Evolutionary conservation across 2,113 vertebrate genomes (phyloP), one percentile per base, ranked within the genome.

Genomic region (Bothrops jararaca): DNA sequence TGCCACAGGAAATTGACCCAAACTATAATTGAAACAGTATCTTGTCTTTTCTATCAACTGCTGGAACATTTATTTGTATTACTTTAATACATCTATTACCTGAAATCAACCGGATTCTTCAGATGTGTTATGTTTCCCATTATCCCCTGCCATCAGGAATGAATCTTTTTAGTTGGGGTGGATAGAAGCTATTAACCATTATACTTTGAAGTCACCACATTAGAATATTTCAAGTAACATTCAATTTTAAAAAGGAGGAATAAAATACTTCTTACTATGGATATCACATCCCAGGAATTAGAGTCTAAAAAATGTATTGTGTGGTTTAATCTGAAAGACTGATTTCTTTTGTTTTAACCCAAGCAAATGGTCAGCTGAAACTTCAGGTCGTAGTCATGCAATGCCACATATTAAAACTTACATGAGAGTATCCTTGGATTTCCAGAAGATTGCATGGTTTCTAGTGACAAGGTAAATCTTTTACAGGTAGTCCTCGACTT

Each of bases 391-490:
- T 80, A 99, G 97, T 96, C 98, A 96, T 0, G 99, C 99, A 24
- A 99, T 99, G 96, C 99, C 99, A 24, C 99, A 99, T 95, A 99
- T 99, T 93, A 99, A 99, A 97, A 99, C 98, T 0, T 99, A 99
- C 86, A 98, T 99, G 98, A 98, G 99, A 95, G 91, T 94, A 0
- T 99, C 99, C 23, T 98, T 98, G 88, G 98, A 99, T 97, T 99
- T 98, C 96, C 97, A 97, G 92, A 96, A 98, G 95, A 97, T 99
- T 2, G 98, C 98, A 3, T 99, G 99, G 99, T 99, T 99, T 96
- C 97, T 99, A 4, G 98, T 99, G 92, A 99, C 99, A 91, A 99
- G 99, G 99, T 98, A 97, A 95, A 85, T 22, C 56, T 85, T 56
- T 13, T 29, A 2, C 64, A 69, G 29, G 5, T 69, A 69, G 13